A percentile compares a stretch with the other conserved stretches of the same genome.
These are phyloP conservation scores for Lacanobia wlatinum DNA, from an alignment of 2,888 invertebrate species.

Conservation along the genomic window DNA sequence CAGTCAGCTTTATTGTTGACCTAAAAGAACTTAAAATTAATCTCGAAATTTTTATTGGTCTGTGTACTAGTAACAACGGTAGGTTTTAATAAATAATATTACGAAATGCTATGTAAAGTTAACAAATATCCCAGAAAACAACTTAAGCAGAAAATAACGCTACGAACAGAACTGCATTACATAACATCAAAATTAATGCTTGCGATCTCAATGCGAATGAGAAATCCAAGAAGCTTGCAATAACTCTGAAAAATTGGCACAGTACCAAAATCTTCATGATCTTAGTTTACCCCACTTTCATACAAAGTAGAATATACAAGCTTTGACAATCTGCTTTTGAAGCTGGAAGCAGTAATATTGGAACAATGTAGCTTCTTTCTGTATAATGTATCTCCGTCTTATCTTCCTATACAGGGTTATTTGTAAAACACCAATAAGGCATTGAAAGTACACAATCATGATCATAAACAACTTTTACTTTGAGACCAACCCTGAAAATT, in stretches of 20 bases:
- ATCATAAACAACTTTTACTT: no score
- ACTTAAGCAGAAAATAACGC: slow-evolving; percentile 6
- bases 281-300: slow-evolving; percentile 46
- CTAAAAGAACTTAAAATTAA: no score
- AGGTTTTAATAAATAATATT: neutral
- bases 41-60: no score
- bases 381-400: neutral
- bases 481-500: no score
- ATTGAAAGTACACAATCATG: no score
- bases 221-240: slow-evolving; percentile 36
- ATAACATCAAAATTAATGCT: slow-evolving; percentile 36
- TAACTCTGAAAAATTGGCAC: slow-evolving; percentile 49
- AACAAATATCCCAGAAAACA: neutral
- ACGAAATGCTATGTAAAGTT: neutral
- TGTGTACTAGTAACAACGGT: no score
- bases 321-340: slow-evolving; percentile 16
- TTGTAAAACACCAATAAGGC: no score
- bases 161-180: slow-evolving; percentile 26
- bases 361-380: neutral
- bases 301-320: slow-evolving; percentile 43
- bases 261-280: slow-evolving; percentile 41
- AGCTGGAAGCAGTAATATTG: slow-evolving; percentile 18
- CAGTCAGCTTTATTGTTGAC: no score
- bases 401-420: no score
- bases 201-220: slow-evolving; percentile 24